Conservation (phyloP, 1,140 invertebrate genomes). For the Hydropsyche tenuis region DNA sequence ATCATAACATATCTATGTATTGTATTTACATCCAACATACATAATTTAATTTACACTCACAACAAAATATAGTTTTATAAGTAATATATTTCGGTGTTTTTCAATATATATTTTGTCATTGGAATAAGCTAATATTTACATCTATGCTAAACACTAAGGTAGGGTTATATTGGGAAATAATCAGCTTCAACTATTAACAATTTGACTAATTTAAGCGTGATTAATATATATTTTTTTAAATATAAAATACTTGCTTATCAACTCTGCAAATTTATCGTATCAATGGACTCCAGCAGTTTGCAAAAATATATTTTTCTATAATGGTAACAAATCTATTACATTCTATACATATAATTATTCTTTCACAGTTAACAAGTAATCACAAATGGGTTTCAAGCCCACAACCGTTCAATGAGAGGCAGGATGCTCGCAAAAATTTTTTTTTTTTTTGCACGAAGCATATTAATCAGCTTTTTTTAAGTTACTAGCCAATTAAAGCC, state of each 20-base stretch:
- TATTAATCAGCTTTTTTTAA: slow-evolving; percentile 41
- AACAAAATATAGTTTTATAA: slow-evolving; percentile 50
- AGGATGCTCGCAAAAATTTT: slow-evolving; percentile 22
- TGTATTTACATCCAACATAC: slow-evolving; percentile 60
- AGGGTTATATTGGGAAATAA: slow-evolving; percentile 12
- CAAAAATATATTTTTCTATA: slow-evolving; percentile 36
- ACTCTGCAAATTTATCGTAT: slow-evolving; percentile 4
- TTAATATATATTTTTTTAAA: slow-evolving; percentile 8
- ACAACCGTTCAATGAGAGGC: slow-evolving; percentile 36
- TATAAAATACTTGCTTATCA: slow-evolving; percentile 5
- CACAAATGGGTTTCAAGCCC: slow-evolving; percentile 37
- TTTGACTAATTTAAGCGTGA: slow-evolving; percentile 24
- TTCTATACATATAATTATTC: slow-evolving; percentile 42
- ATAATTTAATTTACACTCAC: slow-evolving; percentile 50
- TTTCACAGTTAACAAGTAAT: slow-evolving; percentile 45
- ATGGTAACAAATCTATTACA: slow-evolving; percentile 48
- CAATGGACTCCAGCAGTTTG: slow-evolving; percentile 6
- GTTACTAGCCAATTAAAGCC: slow-evolving; percentile 8
- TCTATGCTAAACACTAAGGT: slow-evolving; percentile 33
- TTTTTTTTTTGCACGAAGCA: slow-evolving; percentile 37
- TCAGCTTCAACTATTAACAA: slow-evolving; percentile 16
- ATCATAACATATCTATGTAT: slow-evolving; percentile 48
- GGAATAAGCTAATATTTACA: slow-evolving; percentile 46
- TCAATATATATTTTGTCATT: slow-evolving; percentile 45
- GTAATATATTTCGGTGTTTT: slow-evolving; percentile 49